Evolutionary conservation across 2,888 invertebrate genomes (phyloP), one percentile per base, ranked within the genome.

Genomic region (Phaonia tiefii): DNA sequence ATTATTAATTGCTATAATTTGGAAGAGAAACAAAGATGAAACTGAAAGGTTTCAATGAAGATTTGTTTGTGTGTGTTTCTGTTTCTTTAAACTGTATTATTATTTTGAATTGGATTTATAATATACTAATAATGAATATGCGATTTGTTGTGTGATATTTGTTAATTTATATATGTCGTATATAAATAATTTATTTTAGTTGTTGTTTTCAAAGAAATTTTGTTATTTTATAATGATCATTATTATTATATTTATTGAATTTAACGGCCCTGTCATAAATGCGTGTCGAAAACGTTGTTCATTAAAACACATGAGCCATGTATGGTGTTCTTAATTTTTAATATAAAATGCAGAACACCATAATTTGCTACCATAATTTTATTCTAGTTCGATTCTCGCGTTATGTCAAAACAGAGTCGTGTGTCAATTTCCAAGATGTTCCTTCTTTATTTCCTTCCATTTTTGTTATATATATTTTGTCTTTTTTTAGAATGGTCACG

Each of bases 401-500:
- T n/a, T n/a, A n/a, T n/a, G n/a, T n/a, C n/a, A n/a, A n/a, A n/a
- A n/a, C n/a, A n/a, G n/a, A n/a, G n/a, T 20, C 49, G 17, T 49
- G 17, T 49, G 20, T 49, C 49, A 17, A 49, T 49, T 49, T 20
- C 49, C 49, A 49, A 20, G 49, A 49, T 49, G 49, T 20, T 49
- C 7, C 25, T 54, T 46, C n/a, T n/a, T 46, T 13, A 1, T 22
- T 1, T 22, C 54, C 25, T 22, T 54, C 11, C 54, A 22, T 54
- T 51, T 8, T 22, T 54, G 22, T 51, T n/a, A n/a, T n/a, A n/a
- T n/a, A n/a, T n/a, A n/a, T n/a, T 25, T 54, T 54, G 20, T 51
- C 63, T 26, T 46, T 71, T 80, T 79, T 80, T 80, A 80, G 80
- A 80, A 80, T 80, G 76, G 70, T 77, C 80, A 80, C 80, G 76